phyloP scores from a whole-genome alignment of 2,888 invertebrate genomes.

The Netelia fuscicornis region DNA sequence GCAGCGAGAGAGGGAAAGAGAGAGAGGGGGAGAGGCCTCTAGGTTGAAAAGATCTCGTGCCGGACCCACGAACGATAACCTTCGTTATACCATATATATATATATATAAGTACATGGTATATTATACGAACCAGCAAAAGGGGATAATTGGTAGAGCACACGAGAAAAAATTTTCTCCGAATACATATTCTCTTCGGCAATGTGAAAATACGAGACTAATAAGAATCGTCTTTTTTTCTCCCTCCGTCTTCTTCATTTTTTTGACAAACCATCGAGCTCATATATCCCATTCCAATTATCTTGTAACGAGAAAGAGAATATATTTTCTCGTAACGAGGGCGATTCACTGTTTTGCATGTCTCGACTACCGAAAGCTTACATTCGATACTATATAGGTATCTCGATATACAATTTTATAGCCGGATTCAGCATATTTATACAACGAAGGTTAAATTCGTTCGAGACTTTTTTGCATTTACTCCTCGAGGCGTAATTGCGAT shows the following conservation, averaged over 20 bases:
- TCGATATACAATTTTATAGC: slow-evolving; percentile 5
- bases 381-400: not conserved
- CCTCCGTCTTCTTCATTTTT: slow-evolving; percentile 3
- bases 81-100: slow-evolving; percentile 37
- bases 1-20: slow-evolving; percentile 19
- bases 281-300: slow-evolving; percentile 60
- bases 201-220: slow-evolving; percentile 61
- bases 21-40: slow-evolving; percentile 25
- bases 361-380: slow-evolving; percentile 38
- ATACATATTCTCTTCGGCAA: slow-evolving; percentile 30
- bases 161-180: slow-evolving; percentile 40
- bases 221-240: slow-evolving; percentile 39
- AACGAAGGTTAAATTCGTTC: not conserved
- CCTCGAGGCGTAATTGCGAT: slow-evolving; percentile 40
- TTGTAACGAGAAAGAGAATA: slow-evolving; percentile 39
- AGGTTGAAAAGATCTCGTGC: slow-evolving; percentile 49
- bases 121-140: slow-evolving; percentile 55
- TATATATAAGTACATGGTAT: slow-evolving; percentile 32
- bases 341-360: slow-evolving; percentile 55
- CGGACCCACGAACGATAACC: slow-evolving; percentile 48
- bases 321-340: slow-evolving; percentile 47
- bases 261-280: slow-evolving; percentile 29
- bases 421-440: slow-evolving; percentile 13
- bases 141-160: slow-evolving; percentile 59
- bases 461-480: slow-evolving; percentile 27